These are phyloP conservation scores for Unio pictorum DNA, from an alignment of 2,888 invertebrate genomes.

Conservation along the genomic window DNA sequence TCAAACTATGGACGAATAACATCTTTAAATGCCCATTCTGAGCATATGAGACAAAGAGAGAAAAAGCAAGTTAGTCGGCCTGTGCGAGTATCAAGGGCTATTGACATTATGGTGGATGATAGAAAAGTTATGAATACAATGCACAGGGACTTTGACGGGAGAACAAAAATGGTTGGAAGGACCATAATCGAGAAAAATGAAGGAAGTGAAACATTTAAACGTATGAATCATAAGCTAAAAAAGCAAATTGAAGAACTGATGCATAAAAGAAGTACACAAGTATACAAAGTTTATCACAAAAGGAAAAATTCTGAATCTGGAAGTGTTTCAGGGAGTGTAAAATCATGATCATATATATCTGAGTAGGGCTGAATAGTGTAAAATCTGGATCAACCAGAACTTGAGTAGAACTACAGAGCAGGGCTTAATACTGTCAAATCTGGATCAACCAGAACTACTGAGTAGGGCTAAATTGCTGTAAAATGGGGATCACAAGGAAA, in stretches of 20 bases:
- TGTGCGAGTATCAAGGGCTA: conserved; percentile 42
- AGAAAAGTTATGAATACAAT: conserved; percentile 48
- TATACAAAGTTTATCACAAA: no score
- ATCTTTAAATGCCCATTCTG: conserved; percentile 20
- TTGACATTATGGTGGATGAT: conserved; percentile 45
- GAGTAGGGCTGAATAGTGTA: no score
- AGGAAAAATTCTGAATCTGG: no score
- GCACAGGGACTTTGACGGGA: conserved; percentile 42
- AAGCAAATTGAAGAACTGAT: conserved; percentile 39
- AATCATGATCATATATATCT: no score
- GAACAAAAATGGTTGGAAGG: conserved; percentile 35
- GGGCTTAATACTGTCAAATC: no score
- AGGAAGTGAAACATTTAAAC: conserved; percentile 43
- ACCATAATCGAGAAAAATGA: conserved; percentile 36
- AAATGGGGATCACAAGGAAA: no score
- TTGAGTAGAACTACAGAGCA: no score
- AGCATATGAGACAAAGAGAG: conserved; percentile 12
- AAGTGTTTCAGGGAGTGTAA: no score
- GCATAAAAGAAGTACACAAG: conserved; percentile 28
- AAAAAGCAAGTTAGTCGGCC: conserved; percentile 25
- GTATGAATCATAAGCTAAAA: conserved; percentile 39
- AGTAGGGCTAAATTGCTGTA: no score
- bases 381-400: no score
- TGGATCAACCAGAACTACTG: no score
- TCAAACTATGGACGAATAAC: conserved; percentile 35